Percentiles rank a stretch among this genome's conserved stretches.
phyloP scores from a whole-genome alignment of 2,888 invertebrate species.

The Lasius fuliginosus region DNA sequence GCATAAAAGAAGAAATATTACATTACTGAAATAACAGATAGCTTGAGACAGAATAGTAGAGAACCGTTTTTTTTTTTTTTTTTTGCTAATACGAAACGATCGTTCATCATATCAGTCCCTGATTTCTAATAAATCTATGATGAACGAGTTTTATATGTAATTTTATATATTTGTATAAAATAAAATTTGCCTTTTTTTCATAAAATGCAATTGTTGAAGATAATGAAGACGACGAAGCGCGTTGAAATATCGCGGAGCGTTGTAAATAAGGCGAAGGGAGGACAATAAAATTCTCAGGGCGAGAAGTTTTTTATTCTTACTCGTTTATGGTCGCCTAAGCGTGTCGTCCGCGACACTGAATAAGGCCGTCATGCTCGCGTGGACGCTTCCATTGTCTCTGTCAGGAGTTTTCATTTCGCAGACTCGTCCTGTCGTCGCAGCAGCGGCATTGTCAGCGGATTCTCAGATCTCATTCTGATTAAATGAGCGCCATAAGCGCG shows the following conservation, averaged over 20 bases:
- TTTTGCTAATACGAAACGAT: constrained; percentile 40
- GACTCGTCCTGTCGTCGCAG: constrained; percentile 62
- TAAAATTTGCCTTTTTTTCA: background rate
- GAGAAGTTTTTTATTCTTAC: constrained; percentile 68
- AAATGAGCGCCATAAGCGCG: constrained; percentile 60
- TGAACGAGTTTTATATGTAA: background rate
- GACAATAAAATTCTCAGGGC: background rate
- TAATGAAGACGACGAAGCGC: background rate
- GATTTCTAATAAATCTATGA: background rate
- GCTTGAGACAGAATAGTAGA: constrained; percentile 17
- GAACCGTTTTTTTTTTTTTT: constrained; percentile 8
- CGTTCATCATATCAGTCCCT: constrained; percentile 11
- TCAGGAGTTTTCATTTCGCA: constrained; percentile 74
- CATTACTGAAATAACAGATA: constrained; percentile 46
- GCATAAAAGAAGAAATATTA: constrained; percentile 50
- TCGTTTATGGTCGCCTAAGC: constrained; percentile 71
- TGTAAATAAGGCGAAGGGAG: background rate
- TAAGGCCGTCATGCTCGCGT: constrained; percentile 76
- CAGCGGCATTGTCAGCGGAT: constrained; percentile 66
- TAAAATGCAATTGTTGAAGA: background rate
- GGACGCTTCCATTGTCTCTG: constrained; percentile 77
- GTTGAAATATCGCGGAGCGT: background rate
- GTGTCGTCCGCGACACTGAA: constrained; percentile 73
- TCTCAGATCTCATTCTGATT: constrained; percentile 75
- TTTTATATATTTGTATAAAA: background rate